phyloP scores from a whole-genome alignment of 1,140 invertebrate genomes.

The Neelides sp. region DNA sequence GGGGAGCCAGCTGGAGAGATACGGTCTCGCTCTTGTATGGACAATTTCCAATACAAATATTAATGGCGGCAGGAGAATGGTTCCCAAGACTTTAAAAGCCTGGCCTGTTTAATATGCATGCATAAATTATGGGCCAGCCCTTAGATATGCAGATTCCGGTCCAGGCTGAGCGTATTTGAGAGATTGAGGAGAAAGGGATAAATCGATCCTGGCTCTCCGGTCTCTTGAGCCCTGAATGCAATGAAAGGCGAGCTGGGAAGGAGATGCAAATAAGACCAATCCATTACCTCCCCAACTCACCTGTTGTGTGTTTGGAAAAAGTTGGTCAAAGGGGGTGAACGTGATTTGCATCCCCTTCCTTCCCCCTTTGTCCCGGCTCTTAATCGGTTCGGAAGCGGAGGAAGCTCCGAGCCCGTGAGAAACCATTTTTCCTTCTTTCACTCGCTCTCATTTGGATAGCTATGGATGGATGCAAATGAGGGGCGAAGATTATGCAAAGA shows the following conservation, averaged over 20 bases:
- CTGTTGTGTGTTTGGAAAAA: conserved; percentile 20
- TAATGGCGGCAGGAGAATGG: too few relatives aligned
- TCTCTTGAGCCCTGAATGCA: not conserved
- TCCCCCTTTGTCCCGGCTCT: conserved; percentile 10
- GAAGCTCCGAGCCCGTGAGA: conserved; percentile 20
- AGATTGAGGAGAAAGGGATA: conserved; percentile 10
- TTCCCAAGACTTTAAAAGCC: too few relatives aligned
- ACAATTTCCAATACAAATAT: too few relatives aligned
- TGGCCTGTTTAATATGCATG: conserved; percentile 27
- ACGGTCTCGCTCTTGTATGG: too few relatives aligned
- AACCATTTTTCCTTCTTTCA: conserved; percentile 27
- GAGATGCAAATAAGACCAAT: conserved; percentile 24
- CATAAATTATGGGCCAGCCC: conserved; percentile 28
- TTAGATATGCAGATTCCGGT: conserved; percentile 30
- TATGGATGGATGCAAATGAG: too few relatives aligned
- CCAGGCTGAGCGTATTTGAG: conserved; percentile 1
- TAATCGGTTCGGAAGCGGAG: conserved; percentile 24
- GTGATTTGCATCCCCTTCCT: conserved; percentile 23
- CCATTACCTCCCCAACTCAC: conserved; percentile 24
- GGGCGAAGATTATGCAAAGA: too few relatives aligned
- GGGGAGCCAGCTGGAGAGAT: too few relatives aligned
- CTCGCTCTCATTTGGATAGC: too few relatives aligned
- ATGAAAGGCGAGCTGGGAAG: not conserved
- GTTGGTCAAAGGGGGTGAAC: conserved; percentile 18
- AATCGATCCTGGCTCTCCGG: conserved; percentile 22